A percentile compares a stretch with the other conserved stretches of the same genome.
Conservation (phyloP, 1,140 invertebrate genomes). For the Brachionus asplanchnoidis region DNA sequence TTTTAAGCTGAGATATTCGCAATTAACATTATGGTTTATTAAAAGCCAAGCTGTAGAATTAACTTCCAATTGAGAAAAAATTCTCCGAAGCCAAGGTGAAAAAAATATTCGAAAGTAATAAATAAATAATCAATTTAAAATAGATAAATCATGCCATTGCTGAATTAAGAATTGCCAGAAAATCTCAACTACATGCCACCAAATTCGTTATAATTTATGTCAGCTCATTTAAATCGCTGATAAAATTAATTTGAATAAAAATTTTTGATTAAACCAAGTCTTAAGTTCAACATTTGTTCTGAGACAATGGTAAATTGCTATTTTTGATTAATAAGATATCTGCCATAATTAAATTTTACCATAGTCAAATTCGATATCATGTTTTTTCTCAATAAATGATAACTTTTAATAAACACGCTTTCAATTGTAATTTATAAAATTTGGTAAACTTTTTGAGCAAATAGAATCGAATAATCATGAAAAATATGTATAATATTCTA, state of each 20-base stretch:
- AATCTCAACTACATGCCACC: neutral
- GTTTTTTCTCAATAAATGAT: neutral
- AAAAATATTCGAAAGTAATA: neutral
- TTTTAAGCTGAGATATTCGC: neutral
- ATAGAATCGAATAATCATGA: neutral
- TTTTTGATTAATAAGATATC: neutral
- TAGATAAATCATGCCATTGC: neutral
- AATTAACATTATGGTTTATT: neutral
- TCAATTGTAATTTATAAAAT: neutral
- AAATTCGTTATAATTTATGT: neutral
- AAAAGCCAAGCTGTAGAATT: neutral
- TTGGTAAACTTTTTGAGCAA: neutral
- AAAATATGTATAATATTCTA: neutral
- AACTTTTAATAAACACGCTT: neutral
- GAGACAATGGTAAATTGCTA: neutral
- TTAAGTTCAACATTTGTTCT: neutral
- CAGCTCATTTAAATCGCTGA: neutral
- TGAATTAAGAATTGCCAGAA: neutral
- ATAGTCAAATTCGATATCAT: neutral
- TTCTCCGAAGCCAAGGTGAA: neutral
- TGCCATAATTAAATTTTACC: neutral
- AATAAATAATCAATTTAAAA: neutral
- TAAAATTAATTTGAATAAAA: neutral
- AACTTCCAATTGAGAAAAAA: neutral
- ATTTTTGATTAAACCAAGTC: neutral